These are phyloP conservation scores for Myiothlypis coronata DNA, from an alignment of 2,797 vertebrate genomes.

Conservation along the genomic window DNA sequence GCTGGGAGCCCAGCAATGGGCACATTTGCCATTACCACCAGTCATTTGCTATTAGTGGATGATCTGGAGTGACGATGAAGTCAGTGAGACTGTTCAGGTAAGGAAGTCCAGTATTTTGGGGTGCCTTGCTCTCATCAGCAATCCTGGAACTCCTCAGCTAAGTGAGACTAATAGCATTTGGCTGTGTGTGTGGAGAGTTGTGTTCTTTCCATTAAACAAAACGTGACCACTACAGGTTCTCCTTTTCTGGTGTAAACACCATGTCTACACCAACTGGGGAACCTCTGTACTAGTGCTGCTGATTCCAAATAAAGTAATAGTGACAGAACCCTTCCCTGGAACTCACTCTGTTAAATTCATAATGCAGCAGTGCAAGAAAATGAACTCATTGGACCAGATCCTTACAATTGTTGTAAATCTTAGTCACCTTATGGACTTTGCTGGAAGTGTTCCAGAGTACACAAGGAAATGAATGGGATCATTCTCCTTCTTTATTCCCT, in stretches of 20 bases:
- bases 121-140: background rate
- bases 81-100: background rate
- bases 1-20: background rate
- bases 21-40: background rate
- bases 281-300: background rate
- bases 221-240: background rate
- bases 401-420: constrained; percentile 13
- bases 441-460: background rate
- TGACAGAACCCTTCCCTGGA: background rate
- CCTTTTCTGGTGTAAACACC: constrained; percentile 21
- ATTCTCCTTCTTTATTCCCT: background rate
- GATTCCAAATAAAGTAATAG: constrained; percentile 50
- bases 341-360: constrained; percentile 10
- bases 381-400: constrained; percentile 1
- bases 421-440: background rate
- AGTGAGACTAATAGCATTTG: background rate
- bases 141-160: background rate
- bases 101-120: background rate
- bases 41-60: background rate
- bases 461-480: background rate
- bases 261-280: background rate
- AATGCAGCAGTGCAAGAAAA: constrained; percentile 7
- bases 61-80: background rate
- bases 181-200: background rate
- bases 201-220: constrained; percentile 46